Evolutionary conservation across 23 tunicate species (phyloP).

Genomic region (Styela clava): DNA sequence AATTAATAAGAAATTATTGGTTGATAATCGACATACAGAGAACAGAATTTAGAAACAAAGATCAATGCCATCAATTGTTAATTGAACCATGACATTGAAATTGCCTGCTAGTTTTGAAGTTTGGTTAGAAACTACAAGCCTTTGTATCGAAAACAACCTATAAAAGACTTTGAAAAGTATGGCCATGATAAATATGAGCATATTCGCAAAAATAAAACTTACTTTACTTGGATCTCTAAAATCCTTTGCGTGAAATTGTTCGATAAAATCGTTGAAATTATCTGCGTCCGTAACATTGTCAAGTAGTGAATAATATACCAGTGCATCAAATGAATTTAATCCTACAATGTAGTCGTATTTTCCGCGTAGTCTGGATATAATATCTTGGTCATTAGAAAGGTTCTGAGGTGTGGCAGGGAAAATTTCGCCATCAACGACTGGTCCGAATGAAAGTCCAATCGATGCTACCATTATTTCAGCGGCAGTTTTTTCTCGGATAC

Average conservation of each 20-base stretch:
- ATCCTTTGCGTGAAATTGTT: not conserved
- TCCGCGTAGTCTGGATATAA: not conserved
- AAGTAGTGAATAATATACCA: not conserved
- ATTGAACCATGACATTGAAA: too few species aligned
- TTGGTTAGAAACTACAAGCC: too few species aligned
- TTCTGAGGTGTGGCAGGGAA: slow-evolving; percentile 3
- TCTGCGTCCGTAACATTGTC: slow-evolving; percentile 7
- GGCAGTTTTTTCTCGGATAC: not conserved
- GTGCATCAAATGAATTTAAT: slow-evolving; percentile 9
- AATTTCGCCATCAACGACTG: slow-evolving; percentile 18
- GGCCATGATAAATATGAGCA: too few species aligned
- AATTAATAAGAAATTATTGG: too few species aligned
- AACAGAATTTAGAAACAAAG: too few species aligned
- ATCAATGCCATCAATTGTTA: too few species aligned
- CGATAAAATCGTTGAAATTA: not conserved
- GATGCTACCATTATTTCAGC: not conserved
- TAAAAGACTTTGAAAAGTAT: too few species aligned
- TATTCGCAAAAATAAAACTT: too few species aligned
- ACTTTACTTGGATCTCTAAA: slow-evolving; percentile 3
- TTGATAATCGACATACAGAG: too few species aligned
- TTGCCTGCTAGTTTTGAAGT: too few species aligned
- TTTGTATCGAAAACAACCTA: too few species aligned
- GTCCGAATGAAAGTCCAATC: not conserved
- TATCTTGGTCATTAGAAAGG: not conserved
- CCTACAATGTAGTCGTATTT: slow-evolving; percentile 2